Percentiles rank a stretch among this genome's conserved stretches.
Evolutionary conservation across 2,888 invertebrate species (phyloP).

Genomic region (Adineta ricciae): DNA sequence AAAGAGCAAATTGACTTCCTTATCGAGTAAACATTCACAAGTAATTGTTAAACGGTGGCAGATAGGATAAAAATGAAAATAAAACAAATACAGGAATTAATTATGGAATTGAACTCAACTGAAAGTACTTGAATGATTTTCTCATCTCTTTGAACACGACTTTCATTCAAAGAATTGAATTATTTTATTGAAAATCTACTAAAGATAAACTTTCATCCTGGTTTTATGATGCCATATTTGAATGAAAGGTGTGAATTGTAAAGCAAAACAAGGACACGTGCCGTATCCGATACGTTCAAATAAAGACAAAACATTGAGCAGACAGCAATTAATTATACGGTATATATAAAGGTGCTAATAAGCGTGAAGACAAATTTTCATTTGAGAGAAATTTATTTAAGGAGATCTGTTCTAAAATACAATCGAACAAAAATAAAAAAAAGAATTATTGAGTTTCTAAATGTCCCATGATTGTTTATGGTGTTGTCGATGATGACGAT

Average conservation of each 20-base stretch:
- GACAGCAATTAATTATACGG: not conserved
- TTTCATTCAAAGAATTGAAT: not conserved
- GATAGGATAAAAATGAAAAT: not conserved
- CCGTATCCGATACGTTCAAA: not conserved
- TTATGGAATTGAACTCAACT: not conserved
- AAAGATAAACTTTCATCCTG: not conserved
- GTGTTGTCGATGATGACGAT: not conserved
- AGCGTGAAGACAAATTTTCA: not conserved
- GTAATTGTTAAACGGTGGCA: not conserved
- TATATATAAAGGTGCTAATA: not conserved
- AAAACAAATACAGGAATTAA: not conserved
- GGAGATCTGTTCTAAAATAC: not conserved
- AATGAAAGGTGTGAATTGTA: conserved; percentile 8
- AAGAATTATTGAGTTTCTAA: not conserved
- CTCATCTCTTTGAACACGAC: not conserved
- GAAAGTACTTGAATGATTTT: not conserved
- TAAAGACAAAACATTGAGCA: not conserved
- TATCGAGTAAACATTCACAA: not conserved
- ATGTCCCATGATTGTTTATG: not conserved
- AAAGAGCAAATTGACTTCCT: not conserved
- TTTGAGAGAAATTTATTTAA: too few relatives aligned
- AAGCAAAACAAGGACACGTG: not conserved
- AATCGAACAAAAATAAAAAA: not conserved
- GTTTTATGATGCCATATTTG: not conserved
- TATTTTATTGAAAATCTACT: not conserved